These are phyloP conservation scores for Venturia canescens DNA, from an alignment of 1,140 invertebrate species.

Conservation along the genomic window DNA sequence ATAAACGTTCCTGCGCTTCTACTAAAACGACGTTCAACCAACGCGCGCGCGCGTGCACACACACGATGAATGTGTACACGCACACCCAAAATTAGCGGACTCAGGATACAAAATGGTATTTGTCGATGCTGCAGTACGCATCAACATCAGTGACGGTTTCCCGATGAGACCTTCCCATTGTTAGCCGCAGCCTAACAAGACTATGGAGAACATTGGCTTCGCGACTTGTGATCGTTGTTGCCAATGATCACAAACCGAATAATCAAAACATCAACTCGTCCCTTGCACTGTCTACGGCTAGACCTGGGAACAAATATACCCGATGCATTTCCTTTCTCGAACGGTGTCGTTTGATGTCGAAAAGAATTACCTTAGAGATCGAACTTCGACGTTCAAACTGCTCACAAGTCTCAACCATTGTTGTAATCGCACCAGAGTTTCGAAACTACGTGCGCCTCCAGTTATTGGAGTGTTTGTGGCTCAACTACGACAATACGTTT, in stretches of 20 bases:
- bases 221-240: neutral
- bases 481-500: no score
- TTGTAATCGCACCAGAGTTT: no score
- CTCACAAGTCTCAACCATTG: no score
- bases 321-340: neutral
- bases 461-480: no score
- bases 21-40: no score
- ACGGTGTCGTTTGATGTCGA: no score
- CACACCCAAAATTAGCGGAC: neutral
- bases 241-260: neutral
- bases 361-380: no score
- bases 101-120: slow-evolving; percentile 1
- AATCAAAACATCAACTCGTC: neutral
- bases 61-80: neutral
- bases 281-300: neutral
- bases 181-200: neutral
- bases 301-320: neutral
- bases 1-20: neutral
- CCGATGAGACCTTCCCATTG: neutral
- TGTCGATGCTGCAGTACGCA: neutral
- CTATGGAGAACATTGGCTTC: neutral
- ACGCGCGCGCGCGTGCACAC: no score
- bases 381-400: no score
- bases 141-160: neutral
- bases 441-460: no score